Evolutionary conservation across 2,888 invertebrate species (phyloP), one percentile per base, ranked within the genome.

Genomic region (Meganola albula): DNA sequence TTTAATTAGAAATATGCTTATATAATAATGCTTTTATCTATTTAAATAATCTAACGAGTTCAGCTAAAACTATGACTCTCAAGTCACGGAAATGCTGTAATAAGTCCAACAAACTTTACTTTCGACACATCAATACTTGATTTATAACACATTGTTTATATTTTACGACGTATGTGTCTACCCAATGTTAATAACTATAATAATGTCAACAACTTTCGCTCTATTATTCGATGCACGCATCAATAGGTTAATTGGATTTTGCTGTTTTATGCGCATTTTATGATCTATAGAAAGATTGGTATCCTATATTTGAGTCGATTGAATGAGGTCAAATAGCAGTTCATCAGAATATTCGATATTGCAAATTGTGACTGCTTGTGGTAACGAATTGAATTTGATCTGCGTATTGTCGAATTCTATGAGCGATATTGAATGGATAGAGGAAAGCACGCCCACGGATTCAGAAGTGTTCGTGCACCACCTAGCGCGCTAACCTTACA

Each of bases 401-500:
- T 63, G 63, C 61, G 58, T 62, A 56, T 62, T 61, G 64, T 48
- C 36, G 56, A 63, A 61, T 70, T 64, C 44, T 61, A 43, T 48
- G 56, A 59, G 53, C 37, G 52, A 48, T 45, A 49, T 43, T 51
- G 40, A 53, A 45, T 49, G 47, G 49, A 49, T 47, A 53, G 53
- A 55, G 46, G 43, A 48, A 41, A 40, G 34, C 41, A 34, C 40
- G 31, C 21, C 14, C 37, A 24, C 34, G 39, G 40, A 41, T 32
- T 30, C 41, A 26, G 41, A 31, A 40, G 46, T 58, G 63, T 51
- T 74, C 74, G 73, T 72, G 74, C 75, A 74, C 66, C 63, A 61
- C 73, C 53, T 51, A 39, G 51, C 58, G 58, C 58, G 58, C 58
- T 71, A 63, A 74, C 74, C 76, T 77, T 77, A 77, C 37, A 40